Evolutionary conservation across 2,888 invertebrate genomes (phyloP), one percentile per base, ranked within the genome.

Genomic region (Scaptomyza caliginosa): DNA sequence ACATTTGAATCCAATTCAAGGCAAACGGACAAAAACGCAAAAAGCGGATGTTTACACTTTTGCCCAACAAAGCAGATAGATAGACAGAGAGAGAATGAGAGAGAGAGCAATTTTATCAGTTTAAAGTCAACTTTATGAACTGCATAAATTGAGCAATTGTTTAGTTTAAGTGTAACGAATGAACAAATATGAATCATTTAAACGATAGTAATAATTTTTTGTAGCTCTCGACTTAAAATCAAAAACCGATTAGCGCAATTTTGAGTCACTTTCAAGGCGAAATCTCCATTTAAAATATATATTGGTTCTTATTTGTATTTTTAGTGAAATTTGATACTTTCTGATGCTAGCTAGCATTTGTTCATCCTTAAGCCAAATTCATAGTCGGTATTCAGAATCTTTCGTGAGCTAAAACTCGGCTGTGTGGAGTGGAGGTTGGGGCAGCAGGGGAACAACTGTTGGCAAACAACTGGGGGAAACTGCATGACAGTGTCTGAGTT

Each of bases 241-340:
- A 55, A 49, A 58, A 58, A 28, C 58, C 58, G 74, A 66, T 78
- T 78, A 77, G 67, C 55, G 40, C 42, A 40, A 11, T 64, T 67
- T 43, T 3, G 1, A 57, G n/a, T 8, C 42, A 24, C 39, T 63
- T 65, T 65, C 17, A 38, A 39, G 24, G 46, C 38, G 30, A 36
- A 56, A 13, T 10, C 21, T 1, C 13, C 11, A n/a, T 34, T 3
- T 7, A 21, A 3, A 24, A 5, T 16, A 26, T 23, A 11, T n/a
- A n/a, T 28, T 26, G 1, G 11, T 11, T 16, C 28, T 10, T 28
- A 28, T 28, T 34, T 48, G n/a, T 23, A 26, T 49, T 56, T 55
- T 51, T 48, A 42, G 36, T 67, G 80, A 73, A 81, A 81, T 83
- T 84, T 50, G 86, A 81, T 86, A 86, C 82, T 83, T 81, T 83